Conservation (phyloP, 2,888 invertebrate genomes). For the Ephialtes manifestator region DNA sequence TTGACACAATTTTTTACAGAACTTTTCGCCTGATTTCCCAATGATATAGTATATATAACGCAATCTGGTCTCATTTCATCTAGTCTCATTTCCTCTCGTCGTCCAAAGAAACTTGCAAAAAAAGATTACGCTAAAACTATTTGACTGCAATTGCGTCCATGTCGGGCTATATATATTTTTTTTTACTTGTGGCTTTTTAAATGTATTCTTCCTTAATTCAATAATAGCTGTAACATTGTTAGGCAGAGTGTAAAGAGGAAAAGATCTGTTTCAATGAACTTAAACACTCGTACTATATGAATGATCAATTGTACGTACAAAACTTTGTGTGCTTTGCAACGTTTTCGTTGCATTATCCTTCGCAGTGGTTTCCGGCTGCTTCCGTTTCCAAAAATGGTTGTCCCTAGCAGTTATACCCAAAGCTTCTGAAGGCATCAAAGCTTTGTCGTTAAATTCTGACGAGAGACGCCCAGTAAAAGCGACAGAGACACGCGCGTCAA, state of each 20-base stretch:
- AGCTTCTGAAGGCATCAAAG: slow-evolving; percentile 52
- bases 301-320: not conserved
- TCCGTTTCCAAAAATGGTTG: slow-evolving; percentile 62
- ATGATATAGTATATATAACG: too few species aligned
- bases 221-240: slow-evolving; percentile 74
- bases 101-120: not conserved
- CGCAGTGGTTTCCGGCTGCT: slow-evolving; percentile 62
- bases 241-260: slow-evolving; percentile 55
- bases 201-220: too few species aligned
- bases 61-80: too few species aligned
- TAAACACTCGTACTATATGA: not conserved
- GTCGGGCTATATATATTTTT: too few species aligned
- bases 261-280: slow-evolving; percentile 47
- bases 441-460: slow-evolving; percentile 65
- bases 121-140: slow-evolving; percentile 9
- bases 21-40: too few species aligned
- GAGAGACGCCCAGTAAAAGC: slow-evolving; percentile 44
- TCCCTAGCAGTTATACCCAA: too few species aligned
- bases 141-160: not conserved
- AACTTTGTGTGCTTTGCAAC: slow-evolving; percentile 5
- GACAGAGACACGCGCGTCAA: slow-evolving; percentile 63
- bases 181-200: too few species aligned
- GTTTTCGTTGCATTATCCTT: slow-evolving; percentile 23
- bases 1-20: too few species aligned
- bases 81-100: not conserved